Base-by-base conservation (phyloP, 2,113 vertebrate species). In the Anser brachyrhynchus region DNA sequence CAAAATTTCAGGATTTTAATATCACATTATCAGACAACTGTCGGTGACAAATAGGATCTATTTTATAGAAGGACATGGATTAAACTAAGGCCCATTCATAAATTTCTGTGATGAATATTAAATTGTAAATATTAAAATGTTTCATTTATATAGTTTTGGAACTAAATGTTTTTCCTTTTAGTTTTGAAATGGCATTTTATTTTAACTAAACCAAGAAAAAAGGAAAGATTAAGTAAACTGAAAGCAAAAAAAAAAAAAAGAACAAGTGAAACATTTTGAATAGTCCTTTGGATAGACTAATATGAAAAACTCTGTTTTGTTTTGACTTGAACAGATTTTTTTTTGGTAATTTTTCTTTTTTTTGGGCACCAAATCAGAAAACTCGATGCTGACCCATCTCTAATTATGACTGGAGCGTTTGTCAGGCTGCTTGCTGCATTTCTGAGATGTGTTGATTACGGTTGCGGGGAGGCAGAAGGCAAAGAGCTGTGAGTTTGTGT, bases 401-500 rank as follows among this genome's bases (percentile, higher is more conserved):
- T 69, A 78, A 26, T 87, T 72, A 81, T 13, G 31, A 44, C 11
- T 62, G 29, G 71, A 70, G 28, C 52, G 14, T 18, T 31, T 76
- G 33, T 28, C 77, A 74, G 37, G 62, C 57, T 46, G 61, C 29
- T 84, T 69, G 49, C n/a, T 61, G 70, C 43, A 81, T 65, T 91
- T 92, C 58, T 59, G 41, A 89, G 75, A 77, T 44, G 11, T 15
- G 22, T 25, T 58, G 55, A 52, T 76, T n/a, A 15, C 37, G 49
- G 46, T 1, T 66, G 52, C 3, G 3, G 79, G 67, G 78, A 82
- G 67, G 37, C 64, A 83, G 54, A 37, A 86, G 54, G 69, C 81
- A 93, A 94, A 97, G 81, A 89, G 35, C 89, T 72, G 49, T 35
- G 74, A 91, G 58, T 82, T 94, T 51, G 75, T 79, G 64, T 52